Percentiles rank a stretch among this genome's conserved stretches.
phyloP scores from a whole-genome alignment of 92 coral and sea anemone species.

The Palythoa grandiflora region DNA sequence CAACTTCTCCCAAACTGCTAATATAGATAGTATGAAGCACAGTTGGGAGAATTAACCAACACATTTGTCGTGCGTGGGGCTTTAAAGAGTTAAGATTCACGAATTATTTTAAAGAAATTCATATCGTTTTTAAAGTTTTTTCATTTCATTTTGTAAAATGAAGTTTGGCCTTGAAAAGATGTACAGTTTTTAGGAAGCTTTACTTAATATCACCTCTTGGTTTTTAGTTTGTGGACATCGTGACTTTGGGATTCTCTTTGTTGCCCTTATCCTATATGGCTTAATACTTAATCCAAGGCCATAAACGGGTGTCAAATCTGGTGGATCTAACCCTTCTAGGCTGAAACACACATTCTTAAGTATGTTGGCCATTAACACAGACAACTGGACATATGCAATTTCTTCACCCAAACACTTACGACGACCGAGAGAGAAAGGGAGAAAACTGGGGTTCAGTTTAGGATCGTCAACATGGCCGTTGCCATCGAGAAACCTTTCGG shows the following conservation, averaged over 20 bases:
- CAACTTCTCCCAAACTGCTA: too few relatives aligned
- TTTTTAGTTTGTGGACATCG: too few relatives aligned
- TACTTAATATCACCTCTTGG: too few relatives aligned
- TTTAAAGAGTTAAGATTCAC: too few relatives aligned
- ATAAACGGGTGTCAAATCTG: constrained; percentile 13
- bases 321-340: not conserved
- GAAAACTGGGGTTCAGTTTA: not conserved
- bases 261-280: constrained; percentile 5
- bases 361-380: not conserved
- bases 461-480: not conserved
- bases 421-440: constrained; percentile 26
- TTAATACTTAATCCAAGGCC: not conserved
- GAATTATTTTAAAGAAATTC: too few relatives aligned
- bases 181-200: too few relatives aligned
- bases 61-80: too few relatives aligned
- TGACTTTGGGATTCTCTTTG: not conserved
- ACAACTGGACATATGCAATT: not conserved
- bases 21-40: too few relatives aligned
- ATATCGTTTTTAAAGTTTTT: too few relatives aligned
- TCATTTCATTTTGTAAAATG: too few relatives aligned
- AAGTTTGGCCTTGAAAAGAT: too few relatives aligned
- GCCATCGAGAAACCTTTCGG: constrained; percentile 24
- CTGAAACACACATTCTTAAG: constrained; percentile 1
- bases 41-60: too few relatives aligned
- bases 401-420: constrained; percentile 16